Evolutionary conservation across 2,797 vertebrate genomes (phyloP).

Genomic region (Gallinago stenura): DNA sequence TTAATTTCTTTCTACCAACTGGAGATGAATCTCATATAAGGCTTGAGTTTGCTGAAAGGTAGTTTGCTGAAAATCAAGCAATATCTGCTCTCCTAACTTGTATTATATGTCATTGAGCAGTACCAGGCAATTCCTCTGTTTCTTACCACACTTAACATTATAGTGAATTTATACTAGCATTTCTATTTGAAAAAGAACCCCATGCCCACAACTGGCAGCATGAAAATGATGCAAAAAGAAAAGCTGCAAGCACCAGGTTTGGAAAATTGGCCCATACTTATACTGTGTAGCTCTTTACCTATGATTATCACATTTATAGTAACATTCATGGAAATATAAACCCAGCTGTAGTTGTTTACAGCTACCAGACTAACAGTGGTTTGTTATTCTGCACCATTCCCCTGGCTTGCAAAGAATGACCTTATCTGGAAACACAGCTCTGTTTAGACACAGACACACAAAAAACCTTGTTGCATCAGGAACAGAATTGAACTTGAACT

Average conservation of each 20-base stretch:
- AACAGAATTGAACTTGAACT: background rate
- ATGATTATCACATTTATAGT: background rate
- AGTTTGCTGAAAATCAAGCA: background rate
- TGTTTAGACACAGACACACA: background rate
- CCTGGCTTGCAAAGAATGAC: background rate
- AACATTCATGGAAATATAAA: background rate
- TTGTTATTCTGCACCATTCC: background rate
- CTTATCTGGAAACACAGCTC: background rate
- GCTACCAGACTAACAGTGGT: background rate
- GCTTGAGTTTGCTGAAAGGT: background rate
- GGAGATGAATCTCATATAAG: background rate
- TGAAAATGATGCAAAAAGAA: background rate
- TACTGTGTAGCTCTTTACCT: background rate
- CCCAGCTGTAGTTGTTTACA: background rate
- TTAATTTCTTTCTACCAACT: background rate
- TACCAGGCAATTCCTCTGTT: background rate
- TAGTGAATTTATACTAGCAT: background rate
- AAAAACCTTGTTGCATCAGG: background rate
- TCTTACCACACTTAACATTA: background rate
- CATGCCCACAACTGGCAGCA: background rate
- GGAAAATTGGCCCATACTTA: background rate
- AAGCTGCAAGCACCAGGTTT: background rate
- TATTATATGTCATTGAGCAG: background rate
- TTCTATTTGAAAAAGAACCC: background rate
- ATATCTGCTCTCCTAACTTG: background rate